Evolutionary conservation across 2,888 invertebrate species (phyloP).

Genomic region (Tenthredo mesomela): DNA sequence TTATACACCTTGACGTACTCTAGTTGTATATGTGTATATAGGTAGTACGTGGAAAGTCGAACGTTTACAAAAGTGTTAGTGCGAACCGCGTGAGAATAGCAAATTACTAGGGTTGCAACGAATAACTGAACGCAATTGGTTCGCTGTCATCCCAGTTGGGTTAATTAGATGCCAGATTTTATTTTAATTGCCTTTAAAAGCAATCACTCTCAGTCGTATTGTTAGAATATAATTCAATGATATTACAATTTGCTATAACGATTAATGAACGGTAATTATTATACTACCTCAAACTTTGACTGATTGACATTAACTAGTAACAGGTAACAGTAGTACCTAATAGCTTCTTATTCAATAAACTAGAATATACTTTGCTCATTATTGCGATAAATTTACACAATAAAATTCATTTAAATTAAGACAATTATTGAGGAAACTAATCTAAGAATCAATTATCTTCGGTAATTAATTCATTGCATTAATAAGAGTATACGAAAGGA

Average conservation of each 20-base stretch:
- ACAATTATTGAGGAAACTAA: neutral
- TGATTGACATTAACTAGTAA: conserved; percentile 17
- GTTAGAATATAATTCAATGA: neutral
- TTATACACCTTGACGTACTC: conserved; percentile 29
- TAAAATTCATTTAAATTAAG: neutral
- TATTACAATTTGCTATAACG: neutral
- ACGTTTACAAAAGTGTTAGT: conserved; percentile 12
- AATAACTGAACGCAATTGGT: conserved; percentile 19
- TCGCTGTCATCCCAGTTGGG: neutral
- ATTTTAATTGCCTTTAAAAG: conserved; percentile 17
- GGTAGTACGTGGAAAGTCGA: neutral
- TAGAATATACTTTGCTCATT: neutral
- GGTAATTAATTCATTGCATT: neutral
- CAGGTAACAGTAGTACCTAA: neutral
- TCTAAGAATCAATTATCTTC: neutral
- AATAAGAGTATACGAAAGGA: neutral
- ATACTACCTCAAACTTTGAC: conserved; percentile 23
- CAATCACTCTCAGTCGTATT: conserved; percentile 5
- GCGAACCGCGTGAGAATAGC: conserved; percentile 24
- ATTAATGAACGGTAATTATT: conserved; percentile 28
- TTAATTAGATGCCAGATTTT: conserved; percentile 42
- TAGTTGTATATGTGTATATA: neutral
- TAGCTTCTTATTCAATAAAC: neutral
- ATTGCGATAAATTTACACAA: neutral
- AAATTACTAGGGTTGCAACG: neutral